Base-by-base conservation (phyloP, 2,888 invertebrate species). In the Coleophora flavipennella region DNA sequence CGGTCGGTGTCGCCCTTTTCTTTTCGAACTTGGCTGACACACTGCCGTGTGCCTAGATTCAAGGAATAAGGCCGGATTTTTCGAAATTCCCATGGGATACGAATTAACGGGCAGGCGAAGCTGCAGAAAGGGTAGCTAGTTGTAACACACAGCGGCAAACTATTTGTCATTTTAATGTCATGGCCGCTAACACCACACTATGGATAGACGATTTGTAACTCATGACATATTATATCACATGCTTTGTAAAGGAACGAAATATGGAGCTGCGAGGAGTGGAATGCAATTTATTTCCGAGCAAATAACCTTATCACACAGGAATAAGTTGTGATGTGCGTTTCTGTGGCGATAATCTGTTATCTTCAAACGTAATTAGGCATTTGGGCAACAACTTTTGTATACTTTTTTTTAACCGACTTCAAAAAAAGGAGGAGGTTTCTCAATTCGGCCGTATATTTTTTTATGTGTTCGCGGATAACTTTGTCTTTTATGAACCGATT, bases 121-220 rank as follows among this genome's bases (percentile, higher is more conserved):
- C n/a, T n/a, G n/a, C n/a, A n/a, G n/a, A n/a, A n/a, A n/a, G n/a
- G n/a, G n/a, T n/a, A n/a, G n/a, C n/a, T n/a, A 76, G 77, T 77
- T 68, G 67, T 67, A 71, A 68, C 63, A 62, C 6, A 6, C 59
- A 61, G 67, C 64, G 58, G 64, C 63, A 58, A 62, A 70, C 72
- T 59, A 77, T 76, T 75, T 75, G 74, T 76, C 74, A 77, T 77
- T 76, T 72, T 75, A 73, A 77, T 74, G 72, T 35, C 65, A 56
- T 67, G 70, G 70, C 66, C 60, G 56, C 55, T 51, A 51, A 46
- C 35, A 29, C 42, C 47, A 55, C 55, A 64, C 61, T 69, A 70
- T 67, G 64, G 63, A 66, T 67, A 64, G 61, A 67, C 62, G 57
- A 70, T 72, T 71, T 72, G 68, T 71, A 65, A 67, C 57, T 48